Percentiles rank a stretch among this genome's conserved stretches.
Conservation (phyloP, 2,888 invertebrate genomes). For the Acrobeloides nanus region DNA sequence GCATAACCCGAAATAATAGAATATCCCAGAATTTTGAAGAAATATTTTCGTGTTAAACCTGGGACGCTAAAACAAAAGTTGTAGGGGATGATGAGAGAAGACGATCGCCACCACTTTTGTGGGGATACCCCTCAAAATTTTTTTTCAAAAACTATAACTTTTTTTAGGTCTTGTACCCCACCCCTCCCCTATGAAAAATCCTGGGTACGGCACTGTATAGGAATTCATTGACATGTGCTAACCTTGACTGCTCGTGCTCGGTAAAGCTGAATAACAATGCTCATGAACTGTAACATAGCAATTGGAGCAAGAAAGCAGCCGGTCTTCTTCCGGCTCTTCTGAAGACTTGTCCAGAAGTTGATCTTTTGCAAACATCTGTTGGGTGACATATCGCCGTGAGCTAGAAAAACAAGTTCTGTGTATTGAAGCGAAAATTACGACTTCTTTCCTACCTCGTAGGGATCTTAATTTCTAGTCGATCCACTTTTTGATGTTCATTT, state of each 20-base stretch:
- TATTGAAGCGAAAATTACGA: conserved; percentile 6
- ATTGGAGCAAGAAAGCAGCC: conserved; percentile 60
- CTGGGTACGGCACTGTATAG: neutral
- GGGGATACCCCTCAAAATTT: no score
- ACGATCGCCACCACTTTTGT: no score
- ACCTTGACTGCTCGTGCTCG: neutral
- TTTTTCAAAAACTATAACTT: no score
- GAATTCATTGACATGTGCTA: neutral
- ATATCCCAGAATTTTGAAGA: no score
- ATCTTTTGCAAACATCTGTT: conserved; percentile 54
- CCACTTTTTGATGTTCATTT: no score
- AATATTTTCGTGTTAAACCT: no score
- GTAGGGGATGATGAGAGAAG: no score
- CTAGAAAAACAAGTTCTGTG: conserved; percentile 35
- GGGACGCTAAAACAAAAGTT: no score
- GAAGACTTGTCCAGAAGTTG: neutral
- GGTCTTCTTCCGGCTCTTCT: conserved; percentile 34
- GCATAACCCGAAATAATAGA: no score
- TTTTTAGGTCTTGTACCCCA: no score
- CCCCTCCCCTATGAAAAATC: no score
- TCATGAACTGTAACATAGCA: conserved; percentile 63
- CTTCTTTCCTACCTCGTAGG: neutral
- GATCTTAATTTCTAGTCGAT: no score
- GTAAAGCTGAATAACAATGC: conserved; percentile 42
- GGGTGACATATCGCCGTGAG: conserved; percentile 47